Evolutionary conservation across 2,797 vertebrate genomes (phyloP).

Genomic region (Botia kubotai): DNA sequence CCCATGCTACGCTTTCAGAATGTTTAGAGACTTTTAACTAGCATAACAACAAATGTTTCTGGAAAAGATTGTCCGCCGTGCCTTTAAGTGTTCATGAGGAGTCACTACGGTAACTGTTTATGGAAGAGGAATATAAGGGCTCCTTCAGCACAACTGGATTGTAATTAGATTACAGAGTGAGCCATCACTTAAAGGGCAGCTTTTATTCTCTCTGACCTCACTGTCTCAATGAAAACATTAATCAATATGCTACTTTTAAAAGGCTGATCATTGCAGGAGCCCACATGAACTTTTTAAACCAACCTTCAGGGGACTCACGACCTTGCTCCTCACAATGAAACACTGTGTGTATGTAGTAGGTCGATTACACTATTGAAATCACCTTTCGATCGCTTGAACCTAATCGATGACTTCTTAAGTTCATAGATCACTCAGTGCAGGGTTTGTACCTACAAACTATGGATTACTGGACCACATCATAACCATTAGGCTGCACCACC

Average conservation of each 20-base stretch:
- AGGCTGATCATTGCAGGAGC: neutral
- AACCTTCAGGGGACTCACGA: neutral
- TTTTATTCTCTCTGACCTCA: conserved; percentile 33
- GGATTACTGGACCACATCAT: neutral
- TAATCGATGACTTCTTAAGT: neutral
- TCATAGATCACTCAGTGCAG: neutral
- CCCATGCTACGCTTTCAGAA: too few relatives aligned
- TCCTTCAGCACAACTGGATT: neutral
- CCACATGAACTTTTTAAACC: conserved; percentile 10
- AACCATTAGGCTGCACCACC: neutral
- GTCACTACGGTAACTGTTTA: neutral
- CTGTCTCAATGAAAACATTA: conserved; percentile 25
- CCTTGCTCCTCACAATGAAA: neutral
- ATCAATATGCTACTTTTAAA: conserved; percentile 15
- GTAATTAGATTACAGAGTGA: conserved; percentile 17
- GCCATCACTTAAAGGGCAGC: neutral
- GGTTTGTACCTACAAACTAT: neutral
- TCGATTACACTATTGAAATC: neutral
- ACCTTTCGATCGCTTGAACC: neutral
- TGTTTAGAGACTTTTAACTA: too few relatives aligned
- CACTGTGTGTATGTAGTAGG: neutral
- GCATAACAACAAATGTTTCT: too few relatives aligned
- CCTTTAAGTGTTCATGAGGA: neutral
- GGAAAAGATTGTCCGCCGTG: too few relatives aligned
- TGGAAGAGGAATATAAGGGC: neutral